These are phyloP conservation scores for Benthosema pterotum DNA, from an alignment of 2,797 vertebrate species.

Conservation along the genomic window DNA sequence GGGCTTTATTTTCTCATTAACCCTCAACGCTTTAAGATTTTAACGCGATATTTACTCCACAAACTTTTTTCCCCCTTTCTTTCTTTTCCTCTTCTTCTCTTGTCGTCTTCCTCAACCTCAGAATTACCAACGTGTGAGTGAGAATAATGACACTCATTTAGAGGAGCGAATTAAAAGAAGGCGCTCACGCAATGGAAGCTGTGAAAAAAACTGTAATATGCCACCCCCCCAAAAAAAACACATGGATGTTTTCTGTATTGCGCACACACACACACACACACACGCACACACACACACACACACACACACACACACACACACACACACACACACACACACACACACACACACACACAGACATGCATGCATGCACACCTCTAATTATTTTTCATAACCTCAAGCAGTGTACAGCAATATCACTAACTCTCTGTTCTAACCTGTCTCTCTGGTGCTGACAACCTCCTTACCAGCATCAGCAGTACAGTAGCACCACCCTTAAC, in stretches of 20 bases:
- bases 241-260: conserved; percentile 37
- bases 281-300: too few relatives aligned
- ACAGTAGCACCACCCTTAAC: conserved; percentile 31
- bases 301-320: too few relatives aligned
- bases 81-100: too few relatives aligned
- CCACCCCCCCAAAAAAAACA: conserved; percentile 78
- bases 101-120: conserved; percentile 40
- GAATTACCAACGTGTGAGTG: conserved; percentile 69
- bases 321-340: too few relatives aligned
- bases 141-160: conserved; percentile 83
- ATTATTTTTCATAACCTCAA: conserved; percentile 89
- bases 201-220: conserved; percentile 77
- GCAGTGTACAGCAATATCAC: conserved; percentile 81
- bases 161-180: conserved; percentile 81
- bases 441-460: conserved; percentile 67
- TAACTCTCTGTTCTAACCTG: conserved; percentile 77
- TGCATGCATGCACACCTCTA: conserved; percentile 67
- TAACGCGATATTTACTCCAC: conserved; percentile 70
- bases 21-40: conserved; percentile 73
- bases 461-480: conserved; percentile 43
- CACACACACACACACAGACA: conserved; percentile 6
- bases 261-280: conserved; percentile 6
- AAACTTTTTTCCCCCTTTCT: conserved; percentile 50
- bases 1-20: conserved; percentile 80
- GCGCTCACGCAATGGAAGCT: conserved; percentile 74